A percentile compares a stretch with the other conserved stretches of the same genome.
Conservation (phyloP, 2,888 invertebrate genomes). For the Chrysotoxum bicinctum region DNA sequence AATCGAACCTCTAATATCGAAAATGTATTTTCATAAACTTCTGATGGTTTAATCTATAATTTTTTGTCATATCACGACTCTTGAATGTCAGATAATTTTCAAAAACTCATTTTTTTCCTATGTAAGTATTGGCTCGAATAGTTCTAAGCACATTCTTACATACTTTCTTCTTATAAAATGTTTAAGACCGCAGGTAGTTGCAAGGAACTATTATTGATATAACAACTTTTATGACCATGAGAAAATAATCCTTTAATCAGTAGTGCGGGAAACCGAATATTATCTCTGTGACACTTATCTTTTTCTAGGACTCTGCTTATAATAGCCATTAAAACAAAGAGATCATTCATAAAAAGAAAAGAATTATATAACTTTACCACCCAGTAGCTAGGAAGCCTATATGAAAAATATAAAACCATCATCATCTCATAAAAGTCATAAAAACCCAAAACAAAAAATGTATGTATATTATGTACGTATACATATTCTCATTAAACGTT, state of each 20-base stretch:
- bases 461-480: neutral
- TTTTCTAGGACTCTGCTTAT: neutral
- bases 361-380: constrained; percentile 23
- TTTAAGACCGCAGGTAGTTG: too few relatives aligned
- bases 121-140: too few relatives aligned
- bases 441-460: constrained; percentile 20
- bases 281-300: neutral
- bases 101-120: too few relatives aligned
- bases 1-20: too few relatives aligned
- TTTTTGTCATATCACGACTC: too few relatives aligned
- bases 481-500: constrained; percentile 36
- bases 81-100: too few relatives aligned
- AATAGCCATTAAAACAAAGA: constrained; percentile 9
- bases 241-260: neutral
- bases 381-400: constrained; percentile 10
- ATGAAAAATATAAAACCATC: neutral
- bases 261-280: neutral
- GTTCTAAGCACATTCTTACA: too few relatives aligned
- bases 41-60: too few relatives aligned
- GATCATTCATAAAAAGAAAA: neutral
- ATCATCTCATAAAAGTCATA: constrained; percentile 8
- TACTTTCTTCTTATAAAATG: too few relatives aligned
- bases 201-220: too few relatives aligned
- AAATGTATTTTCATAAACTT: too few relatives aligned
- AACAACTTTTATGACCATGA: neutral